These are phyloP conservation scores for Aphodius granarius DNA, from an alignment of 2,888 invertebrate species.

Conservation along the genomic window DNA sequence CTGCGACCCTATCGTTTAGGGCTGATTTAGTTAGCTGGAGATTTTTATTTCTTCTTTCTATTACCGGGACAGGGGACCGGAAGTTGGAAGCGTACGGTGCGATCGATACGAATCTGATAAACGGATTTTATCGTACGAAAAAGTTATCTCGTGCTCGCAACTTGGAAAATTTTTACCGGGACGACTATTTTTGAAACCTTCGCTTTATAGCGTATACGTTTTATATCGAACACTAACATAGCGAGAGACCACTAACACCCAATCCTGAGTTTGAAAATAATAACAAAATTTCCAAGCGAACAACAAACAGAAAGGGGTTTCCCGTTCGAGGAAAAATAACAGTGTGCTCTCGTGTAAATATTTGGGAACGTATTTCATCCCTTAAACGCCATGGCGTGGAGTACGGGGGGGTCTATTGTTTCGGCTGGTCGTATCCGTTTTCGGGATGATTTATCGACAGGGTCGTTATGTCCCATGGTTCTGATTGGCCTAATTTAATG, in stretches of 20 bases:
- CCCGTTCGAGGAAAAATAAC: background rate
- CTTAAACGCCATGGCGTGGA: background rate
- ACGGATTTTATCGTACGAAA: background rate
- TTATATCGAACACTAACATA: too few relatives aligned
- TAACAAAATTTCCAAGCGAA: too few relatives aligned
- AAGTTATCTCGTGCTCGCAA: background rate
- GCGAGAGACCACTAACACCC: too few relatives aligned
- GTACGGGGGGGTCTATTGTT: background rate
- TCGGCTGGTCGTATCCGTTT: background rate
- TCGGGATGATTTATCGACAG: background rate
- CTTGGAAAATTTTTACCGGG: background rate
- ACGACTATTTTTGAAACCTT: too few relatives aligned
- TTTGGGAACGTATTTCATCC: background rate
- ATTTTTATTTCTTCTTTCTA: background rate
- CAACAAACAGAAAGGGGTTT: too few relatives aligned
- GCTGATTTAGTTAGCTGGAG: background rate
- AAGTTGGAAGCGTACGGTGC: background rate
- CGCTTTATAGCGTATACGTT: too few relatives aligned
- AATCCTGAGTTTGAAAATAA: too few relatives aligned
- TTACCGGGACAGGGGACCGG: background rate
- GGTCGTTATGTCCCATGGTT: background rate
- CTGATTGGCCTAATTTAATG: background rate
- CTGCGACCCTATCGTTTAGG: background rate
- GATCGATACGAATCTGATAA: background rate
- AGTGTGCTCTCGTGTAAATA: background rate